Base-by-base conservation (phyloP, 2,888 invertebrate species). In the Tetrapedia diversipes region DNA sequence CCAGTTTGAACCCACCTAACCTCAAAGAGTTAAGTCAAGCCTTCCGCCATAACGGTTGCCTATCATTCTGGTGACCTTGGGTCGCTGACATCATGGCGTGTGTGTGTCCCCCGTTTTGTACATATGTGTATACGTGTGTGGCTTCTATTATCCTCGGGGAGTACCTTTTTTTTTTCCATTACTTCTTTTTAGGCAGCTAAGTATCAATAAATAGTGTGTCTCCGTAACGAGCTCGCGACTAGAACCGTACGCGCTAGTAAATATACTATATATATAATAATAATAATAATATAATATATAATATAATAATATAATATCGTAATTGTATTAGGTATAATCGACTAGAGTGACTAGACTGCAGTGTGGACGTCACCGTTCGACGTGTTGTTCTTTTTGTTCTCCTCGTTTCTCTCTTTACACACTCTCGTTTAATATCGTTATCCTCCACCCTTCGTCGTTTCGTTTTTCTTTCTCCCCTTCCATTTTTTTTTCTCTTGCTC, bases 291-390 rank as follows among this genome's bases (percentile, higher is more conserved):
- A 83, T 77, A 69, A 86, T 83, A 77, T 81, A 82, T 83, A 77
- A 80, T 82, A 84, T 83, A 82, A 87, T 86, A 87, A 80, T 86
- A 86, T 86, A 86, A 86, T 85, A 85, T 86, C 81, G 81, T 86
- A 85, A 81, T n/a, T 86, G 81, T 83, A 81, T 85, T 87, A 88
- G 80, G 83, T 83, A 86, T 87, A 88, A 89, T 88, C 86, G 89
- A 91, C 90, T 89, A 91, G 89, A 90, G 84, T 90, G 90, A 91
- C 90, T 91, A 91, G 90, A 90, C 86, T 90, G 89, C 85, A 89
- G 87, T 89, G 86, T 89, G 89, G 89, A 90, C 90, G 89, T 89
- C 89, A 90, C 83, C 85, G 84, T 87, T 88, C 86, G 88, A 89
- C 87, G 87, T 86, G 77, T 77, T 63, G 22, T 59, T 71, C 43